These are phyloP conservation scores for Spatulosminthurus flaviceps DNA, from an alignment of 2,888 invertebrate genomes.

Conservation along the genomic window DNA sequence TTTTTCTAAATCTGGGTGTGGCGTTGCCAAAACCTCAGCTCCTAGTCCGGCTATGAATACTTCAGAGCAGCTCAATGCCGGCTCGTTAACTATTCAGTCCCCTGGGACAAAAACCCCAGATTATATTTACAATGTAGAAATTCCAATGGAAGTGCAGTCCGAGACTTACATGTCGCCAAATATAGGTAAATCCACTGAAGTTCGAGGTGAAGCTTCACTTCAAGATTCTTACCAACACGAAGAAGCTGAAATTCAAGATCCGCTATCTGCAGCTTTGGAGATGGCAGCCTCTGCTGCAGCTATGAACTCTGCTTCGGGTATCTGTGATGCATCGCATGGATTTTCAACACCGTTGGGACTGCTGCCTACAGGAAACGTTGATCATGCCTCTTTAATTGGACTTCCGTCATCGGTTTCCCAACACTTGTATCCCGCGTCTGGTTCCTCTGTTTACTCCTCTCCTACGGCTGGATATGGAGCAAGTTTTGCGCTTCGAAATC, in stretches of 20 bases:
- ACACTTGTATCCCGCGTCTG: neutral
- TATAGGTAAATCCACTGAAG: neutral
- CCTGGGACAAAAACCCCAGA: neutral
- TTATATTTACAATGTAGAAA: neutral
- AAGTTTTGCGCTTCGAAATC: neutral
- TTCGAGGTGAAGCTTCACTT: neutral
- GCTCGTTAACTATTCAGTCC: neutral
- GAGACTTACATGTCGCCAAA: neutral
- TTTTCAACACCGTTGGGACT: neutral
- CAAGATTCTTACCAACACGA: neutral
- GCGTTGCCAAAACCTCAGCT: neutral
- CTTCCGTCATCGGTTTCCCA: neutral
- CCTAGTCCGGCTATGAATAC: neutral
- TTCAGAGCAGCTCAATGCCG: neutral
- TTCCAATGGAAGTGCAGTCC: neutral
- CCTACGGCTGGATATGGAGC: neutral
- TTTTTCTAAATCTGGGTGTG: neutral
- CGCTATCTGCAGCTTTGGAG: conserved; percentile 27
- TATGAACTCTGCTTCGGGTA: neutral
- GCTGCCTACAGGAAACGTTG: neutral
- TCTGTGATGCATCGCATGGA: neutral
- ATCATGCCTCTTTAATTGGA: neutral
- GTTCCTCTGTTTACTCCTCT: neutral
- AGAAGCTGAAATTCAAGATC: conserved; percentile 31
- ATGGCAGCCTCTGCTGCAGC: conserved; percentile 25